Conservation (phyloP, 2,113 vertebrate species). For the Pholis gunnellus region DNA sequence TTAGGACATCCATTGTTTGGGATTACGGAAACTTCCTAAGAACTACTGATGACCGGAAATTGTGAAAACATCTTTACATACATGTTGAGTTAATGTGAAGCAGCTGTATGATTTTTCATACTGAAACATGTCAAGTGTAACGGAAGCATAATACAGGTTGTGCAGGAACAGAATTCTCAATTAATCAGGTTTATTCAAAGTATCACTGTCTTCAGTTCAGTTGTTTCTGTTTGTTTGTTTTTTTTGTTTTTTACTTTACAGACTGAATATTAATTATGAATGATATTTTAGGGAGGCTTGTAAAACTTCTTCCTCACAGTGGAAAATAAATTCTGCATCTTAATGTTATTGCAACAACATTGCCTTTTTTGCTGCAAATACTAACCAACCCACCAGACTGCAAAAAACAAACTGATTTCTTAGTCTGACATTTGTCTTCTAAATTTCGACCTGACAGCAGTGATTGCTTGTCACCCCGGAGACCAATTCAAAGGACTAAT, state of each 20-base stretch:
- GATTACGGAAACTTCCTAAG: slow-evolving; percentile 17
- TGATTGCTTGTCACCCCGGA: background rate
- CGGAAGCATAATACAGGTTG: slow-evolving; percentile 5
- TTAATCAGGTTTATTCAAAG: background rate
- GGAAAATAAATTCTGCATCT: slow-evolving; percentile 13
- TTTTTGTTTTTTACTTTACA: background rate
- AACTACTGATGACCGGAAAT: slow-evolving; percentile 68
- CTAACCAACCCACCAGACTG: background rate
- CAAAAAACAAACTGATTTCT: background rate
- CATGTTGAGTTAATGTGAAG: slow-evolving; percentile 54
- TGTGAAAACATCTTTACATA: slow-evolving; percentile 35
- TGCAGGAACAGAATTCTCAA: background rate
- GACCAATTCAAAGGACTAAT: background rate
- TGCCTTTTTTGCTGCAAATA: slow-evolving; percentile 5
- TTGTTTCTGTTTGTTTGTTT: background rate
- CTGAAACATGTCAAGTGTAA: background rate
- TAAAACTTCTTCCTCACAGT: slow-evolving; percentile 13
- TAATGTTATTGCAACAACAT: slow-evolving; percentile 1
- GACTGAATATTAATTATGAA: background rate
- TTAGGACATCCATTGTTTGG: background rate
- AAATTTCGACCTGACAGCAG: background rate
- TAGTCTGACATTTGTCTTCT: background rate
- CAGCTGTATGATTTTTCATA: slow-evolving; percentile 1
- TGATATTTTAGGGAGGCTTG: background rate
- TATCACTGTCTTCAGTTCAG: background rate